Conservation (phyloP, 2,113 vertebrate species). For the Synodontis membranacea region DNA sequence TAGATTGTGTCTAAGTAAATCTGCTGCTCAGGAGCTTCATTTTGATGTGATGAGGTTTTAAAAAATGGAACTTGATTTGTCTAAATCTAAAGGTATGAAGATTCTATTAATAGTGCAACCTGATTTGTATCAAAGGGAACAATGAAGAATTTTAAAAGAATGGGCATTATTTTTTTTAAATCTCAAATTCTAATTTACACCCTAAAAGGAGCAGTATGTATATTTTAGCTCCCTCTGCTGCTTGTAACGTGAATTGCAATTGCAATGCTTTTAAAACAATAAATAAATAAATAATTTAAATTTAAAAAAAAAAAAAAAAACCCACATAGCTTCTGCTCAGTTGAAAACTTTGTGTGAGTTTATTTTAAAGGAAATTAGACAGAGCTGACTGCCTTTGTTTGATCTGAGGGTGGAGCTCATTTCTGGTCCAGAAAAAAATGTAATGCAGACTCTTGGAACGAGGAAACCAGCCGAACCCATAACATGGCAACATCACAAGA, state of each 20-base stretch:
- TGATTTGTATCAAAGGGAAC: not conserved
- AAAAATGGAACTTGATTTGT: not conserved
- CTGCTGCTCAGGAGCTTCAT: not conserved
- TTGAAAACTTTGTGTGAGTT: not conserved
- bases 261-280: not conserved
- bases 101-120: not conserved
- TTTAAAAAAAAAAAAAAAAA: not conserved
- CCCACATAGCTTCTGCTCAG: not conserved
- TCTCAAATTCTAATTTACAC: not conserved
- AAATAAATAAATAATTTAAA: no score
- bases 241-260: not conserved
- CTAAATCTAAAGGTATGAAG: no score
- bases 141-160: not conserved
- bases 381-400: not conserved
- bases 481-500: not conserved
- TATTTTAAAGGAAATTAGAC: not conserved
- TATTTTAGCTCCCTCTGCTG: not conserved
- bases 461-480: not conserved
- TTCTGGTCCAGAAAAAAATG: not conserved
- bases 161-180: not conserved
- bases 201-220: not conserved
- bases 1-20: not conserved
- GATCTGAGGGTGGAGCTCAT: not conserved
- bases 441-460: not conserved
- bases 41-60: not conserved